Base-by-base conservation (phyloP, 2,113 vertebrate genomes). In the Hippocampus mohnikei region DNA sequence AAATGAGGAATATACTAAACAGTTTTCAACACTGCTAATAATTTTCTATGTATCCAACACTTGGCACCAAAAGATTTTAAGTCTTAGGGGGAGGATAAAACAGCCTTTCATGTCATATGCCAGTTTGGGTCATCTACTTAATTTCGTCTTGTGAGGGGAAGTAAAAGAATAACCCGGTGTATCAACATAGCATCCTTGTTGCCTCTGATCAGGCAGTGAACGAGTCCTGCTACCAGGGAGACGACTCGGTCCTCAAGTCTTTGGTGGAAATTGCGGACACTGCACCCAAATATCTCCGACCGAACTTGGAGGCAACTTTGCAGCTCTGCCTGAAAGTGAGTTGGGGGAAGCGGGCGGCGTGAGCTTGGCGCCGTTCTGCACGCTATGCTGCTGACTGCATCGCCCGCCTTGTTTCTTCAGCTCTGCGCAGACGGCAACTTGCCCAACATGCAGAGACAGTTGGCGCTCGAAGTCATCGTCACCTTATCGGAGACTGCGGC, bases 201-300 rank as follows among this genome's bases (percentile, higher is more conserved):
- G 12, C 42, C 33, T 70, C 8, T 9, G 3, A 40, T 42, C 90
- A 99, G 97, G 93, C 94, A 10, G 94, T 98, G 73, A 98, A 98
- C 75, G 96, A 99, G 42, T 98, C 97, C 0, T 97, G 96, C 84
- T 98, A 98, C 78, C 94, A 95, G 87, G 95, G 93, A 3, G 97
- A 99, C 18, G 97, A 99, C 86, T 95, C 97, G 0, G 97, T 98
- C 81, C 92, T 99, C 65, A 99, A 99, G 88, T 97, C 97, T 40
- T 91, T 99, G 23, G 96, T 99, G 87, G 97, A 99, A 85, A 97
- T 99, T 44, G 96, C 97, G 16, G 97, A 99, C 91, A 96, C 97
- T 0, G 96, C 96, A 37, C 97, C 97, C 0, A 99, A 99, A 85
- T 99, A 96, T 86, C 91, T 99, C 79, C 92, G 96, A 63, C 95